Percentiles rank a stretch among this genome's conserved stretches.
Evolutionary conservation across 1,140 invertebrate genomes (phyloP).

Genomic region (Amphibalanus amphitrite): DNA sequence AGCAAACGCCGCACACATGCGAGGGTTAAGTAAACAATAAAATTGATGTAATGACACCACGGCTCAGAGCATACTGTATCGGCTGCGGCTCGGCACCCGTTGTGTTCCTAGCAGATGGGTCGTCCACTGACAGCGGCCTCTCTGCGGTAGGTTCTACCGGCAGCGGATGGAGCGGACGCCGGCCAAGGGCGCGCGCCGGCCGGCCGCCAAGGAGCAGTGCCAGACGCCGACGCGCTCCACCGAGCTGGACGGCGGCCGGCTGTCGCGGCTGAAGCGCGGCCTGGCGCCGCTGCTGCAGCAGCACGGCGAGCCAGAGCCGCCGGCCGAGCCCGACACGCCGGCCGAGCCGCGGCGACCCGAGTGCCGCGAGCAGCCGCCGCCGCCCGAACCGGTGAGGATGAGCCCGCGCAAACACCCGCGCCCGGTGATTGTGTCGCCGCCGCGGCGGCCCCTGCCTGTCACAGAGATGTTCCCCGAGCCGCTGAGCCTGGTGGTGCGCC

Average conservation of each 20-base stretch:
- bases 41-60: too few relatives aligned
- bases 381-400: neutral
- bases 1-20: too few relatives aligned
- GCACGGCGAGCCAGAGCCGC: neutral
- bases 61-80: too few relatives aligned
- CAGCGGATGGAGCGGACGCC: neutral
- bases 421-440: neutral
- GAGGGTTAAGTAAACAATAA: too few relatives aligned
- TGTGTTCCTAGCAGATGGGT: too few relatives aligned
- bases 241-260: neutral
- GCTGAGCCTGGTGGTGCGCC: slow-evolving; percentile 1
- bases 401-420: neutral
- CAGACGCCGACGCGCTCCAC: neutral
- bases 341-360: too few relatives aligned
- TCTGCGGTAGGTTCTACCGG: neutral
- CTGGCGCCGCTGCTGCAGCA: neutral
- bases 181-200: neutral
- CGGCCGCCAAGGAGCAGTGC: neutral
- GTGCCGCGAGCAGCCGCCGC: too few relatives aligned
- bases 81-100: too few relatives aligned
- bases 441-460: neutral
- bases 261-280: neutral
- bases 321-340: too few relatives aligned
- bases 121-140: neutral
- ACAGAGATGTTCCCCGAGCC: slow-evolving; percentile 1